Percentiles rank a stretch among this genome's conserved stretches.
Evolutionary conservation across 2,113 vertebrate species (phyloP).

Genomic region (Elephantulus edwardii): DNA sequence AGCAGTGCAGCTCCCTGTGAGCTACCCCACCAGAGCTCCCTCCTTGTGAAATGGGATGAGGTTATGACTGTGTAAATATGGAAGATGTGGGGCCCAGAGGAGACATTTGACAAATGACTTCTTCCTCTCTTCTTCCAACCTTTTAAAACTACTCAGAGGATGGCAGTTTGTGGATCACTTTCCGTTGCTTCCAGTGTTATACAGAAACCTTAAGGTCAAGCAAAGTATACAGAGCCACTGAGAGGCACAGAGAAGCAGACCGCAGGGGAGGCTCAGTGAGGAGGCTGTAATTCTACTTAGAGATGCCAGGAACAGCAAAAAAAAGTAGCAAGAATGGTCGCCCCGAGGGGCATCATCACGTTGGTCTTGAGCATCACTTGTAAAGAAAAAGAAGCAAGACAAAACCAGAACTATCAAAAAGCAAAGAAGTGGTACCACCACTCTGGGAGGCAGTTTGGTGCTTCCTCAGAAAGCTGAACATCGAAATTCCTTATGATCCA

Average conservation of each 20-base stretch:
- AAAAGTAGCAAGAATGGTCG: background rate
- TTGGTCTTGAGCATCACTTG: slow-evolving; percentile 29
- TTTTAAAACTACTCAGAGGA: background rate
- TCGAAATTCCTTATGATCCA: no score
- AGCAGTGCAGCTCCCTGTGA: no score
- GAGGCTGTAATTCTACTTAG: background rate
- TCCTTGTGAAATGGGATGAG: no score
- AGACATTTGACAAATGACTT: background rate
- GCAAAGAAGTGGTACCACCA: no score
- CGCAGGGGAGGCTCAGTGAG: background rate
- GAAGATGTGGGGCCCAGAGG: background rate
- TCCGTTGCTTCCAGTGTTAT: background rate
- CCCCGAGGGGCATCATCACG: slow-evolving; percentile 41
- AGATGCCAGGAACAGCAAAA: background rate
- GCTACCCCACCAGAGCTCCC: no score
- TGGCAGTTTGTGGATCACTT: background rate
- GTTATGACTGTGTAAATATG: background rate
- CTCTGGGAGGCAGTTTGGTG: no score
- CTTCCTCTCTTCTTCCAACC: background rate
- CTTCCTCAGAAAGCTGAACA: no score
- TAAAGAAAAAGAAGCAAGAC: slow-evolving; percentile 29
- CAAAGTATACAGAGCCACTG: background rate
- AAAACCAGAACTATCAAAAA: background rate
- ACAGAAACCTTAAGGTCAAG: background rate
- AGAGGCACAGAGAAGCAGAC: background rate